Base-by-base conservation (phyloP, 2,888 invertebrate species). In the Sycophila texana region DNA sequence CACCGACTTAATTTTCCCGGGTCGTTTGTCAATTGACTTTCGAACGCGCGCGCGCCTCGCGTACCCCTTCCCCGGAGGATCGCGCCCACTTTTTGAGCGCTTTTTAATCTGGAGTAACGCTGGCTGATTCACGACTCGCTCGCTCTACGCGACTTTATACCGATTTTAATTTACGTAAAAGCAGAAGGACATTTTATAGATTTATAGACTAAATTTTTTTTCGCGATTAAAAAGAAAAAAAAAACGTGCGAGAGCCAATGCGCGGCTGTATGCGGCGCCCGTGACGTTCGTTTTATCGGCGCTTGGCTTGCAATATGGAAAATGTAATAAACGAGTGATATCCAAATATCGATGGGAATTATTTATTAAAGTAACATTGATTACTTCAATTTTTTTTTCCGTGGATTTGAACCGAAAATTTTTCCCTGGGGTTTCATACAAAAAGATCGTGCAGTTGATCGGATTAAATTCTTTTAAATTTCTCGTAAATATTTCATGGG, bases 21-120 rank as follows among this genome's bases (percentile, higher is more conserved):
- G 83, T 85, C 86, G 85, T 87, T 86, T 86, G 85, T 87, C 86
- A 87, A 85, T 86, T 84, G 84, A 83, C 83, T 84, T 83, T 82
- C 82, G 83, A 86, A 85, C 84, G 83, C 63, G 65, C 26, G 18
- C 22, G 65, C 55, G 53, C n/a, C n/a, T n/a, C 18, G 18, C 57
- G 16, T 30, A 39, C 39, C 39, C 39, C 10, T 20, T 14, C 18
- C 57, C 71, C 30, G 58, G 77, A 67, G 73, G 47, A 73, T 73
- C 66, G 66, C 58, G 47, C 71, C 47, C 63, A 58, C 73, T 78
- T 78, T 73, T 78, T 57, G 66, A 79, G 74, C 71, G 76, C 81
- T 75, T 67, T 77, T 79, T 75, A 77, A 70, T 72, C 82, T 47
- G 61, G 68, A 77, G 66, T 72, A 70, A 71, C 71, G 65, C 63